These are phyloP conservation scores for Microtus richardsoni DNA, from an alignment of 2,113 vertebrate species.

Conservation along the genomic window DNA sequence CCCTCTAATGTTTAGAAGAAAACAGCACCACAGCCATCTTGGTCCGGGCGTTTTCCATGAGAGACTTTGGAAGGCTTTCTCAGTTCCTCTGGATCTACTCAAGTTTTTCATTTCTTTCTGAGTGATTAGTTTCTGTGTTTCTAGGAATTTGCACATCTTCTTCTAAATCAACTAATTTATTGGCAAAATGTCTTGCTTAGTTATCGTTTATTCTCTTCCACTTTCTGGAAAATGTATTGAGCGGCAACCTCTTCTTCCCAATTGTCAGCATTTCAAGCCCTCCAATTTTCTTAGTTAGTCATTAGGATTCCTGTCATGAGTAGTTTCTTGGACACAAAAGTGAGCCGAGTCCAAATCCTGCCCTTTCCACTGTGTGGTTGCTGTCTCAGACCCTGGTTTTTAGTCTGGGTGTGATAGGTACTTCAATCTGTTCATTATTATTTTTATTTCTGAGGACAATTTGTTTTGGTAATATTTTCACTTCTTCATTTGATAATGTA, in stretches of 20 bases:
- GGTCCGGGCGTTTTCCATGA: background rate
- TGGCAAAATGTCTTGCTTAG: background rate
- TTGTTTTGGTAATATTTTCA: constrained; percentile 14
- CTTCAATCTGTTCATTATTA: background rate
- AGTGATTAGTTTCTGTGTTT: constrained; percentile 3
- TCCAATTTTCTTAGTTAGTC: background rate
- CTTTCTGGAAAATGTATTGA: background rate
- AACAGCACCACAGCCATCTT: background rate
- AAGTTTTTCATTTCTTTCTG: constrained; percentile 1
- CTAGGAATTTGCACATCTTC: background rate
- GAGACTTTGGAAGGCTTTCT: background rate
- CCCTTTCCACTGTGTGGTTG: background rate
- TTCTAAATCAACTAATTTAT: constrained; percentile 10
- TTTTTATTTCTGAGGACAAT: background rate
- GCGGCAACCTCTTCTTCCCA: background rate
- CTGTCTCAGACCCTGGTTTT: background rate
- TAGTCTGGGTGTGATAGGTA: background rate
- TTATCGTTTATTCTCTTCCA: background rate
- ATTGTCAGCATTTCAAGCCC: constrained; percentile 24
- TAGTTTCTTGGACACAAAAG: background rate
- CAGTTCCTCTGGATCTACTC: background rate
- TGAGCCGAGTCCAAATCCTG: background rate
- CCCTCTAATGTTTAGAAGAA: background rate
- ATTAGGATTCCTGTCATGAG: background rate
- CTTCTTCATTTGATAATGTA: constrained; percentile 21